These are phyloP conservation scores for Archilochus colubris DNA, from an alignment of 2,113 vertebrate species.

Conservation along the genomic window DNA sequence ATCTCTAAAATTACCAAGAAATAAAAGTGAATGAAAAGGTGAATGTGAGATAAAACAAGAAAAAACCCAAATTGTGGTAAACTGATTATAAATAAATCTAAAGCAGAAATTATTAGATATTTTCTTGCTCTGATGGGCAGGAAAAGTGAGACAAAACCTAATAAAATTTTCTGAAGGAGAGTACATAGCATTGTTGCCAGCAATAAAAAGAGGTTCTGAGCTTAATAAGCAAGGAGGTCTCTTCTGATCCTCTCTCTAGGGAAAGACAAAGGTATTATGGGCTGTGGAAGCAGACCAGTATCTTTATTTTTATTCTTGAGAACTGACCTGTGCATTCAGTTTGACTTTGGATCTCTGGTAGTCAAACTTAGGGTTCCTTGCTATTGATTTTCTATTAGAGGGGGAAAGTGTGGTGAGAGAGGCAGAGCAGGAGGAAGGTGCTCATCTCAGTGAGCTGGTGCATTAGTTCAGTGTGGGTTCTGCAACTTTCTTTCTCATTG, in stretches of 20 bases:
- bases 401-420: background rate
- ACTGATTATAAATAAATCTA: background rate
- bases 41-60: background rate
- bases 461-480: background rate
- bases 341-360: background rate
- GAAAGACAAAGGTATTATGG: background rate
- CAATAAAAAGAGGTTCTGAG: background rate
- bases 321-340: background rate
- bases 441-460: accelerated
- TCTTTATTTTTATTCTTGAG: background rate
- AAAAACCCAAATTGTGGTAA: background rate
- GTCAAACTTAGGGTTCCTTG: background rate
- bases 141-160: background rate
- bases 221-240: background rate
- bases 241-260: background rate
- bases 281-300: background rate
- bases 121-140: background rate
- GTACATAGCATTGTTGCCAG: accelerated
- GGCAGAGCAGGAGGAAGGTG: background rate
- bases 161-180: background rate
- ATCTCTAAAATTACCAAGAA: background rate
- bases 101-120: background rate
- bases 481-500: background rate
- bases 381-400: background rate
- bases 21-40: background rate